A percentile compares a stretch with the other conserved stretches of the same genome.
These are phyloP conservation scores for Hydraecia micacea DNA, from an alignment of 2,888 invertebrate species.

Conservation along the genomic window DNA sequence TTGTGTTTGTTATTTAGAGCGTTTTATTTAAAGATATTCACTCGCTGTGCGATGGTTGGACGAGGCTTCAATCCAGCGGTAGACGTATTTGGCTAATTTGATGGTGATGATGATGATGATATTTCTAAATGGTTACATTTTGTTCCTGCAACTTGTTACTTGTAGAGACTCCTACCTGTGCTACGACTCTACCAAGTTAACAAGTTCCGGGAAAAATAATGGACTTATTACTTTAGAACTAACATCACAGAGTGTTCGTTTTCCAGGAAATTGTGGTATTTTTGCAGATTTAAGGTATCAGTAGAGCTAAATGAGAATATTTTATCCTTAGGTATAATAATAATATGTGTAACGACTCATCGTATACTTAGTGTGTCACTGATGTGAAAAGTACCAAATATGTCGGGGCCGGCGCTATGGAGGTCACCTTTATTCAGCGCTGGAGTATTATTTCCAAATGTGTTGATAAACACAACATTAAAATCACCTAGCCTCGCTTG, in stretches of 20 bases:
- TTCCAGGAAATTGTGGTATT: neutral
- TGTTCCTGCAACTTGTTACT: neutral
- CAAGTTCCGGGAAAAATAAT: neutral
- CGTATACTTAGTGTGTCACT: neutral
- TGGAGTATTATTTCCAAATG: neutral
- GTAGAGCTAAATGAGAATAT: neutral
- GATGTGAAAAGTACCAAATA: neutral
- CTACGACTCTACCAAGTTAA: neutral
- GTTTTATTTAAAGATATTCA: constrained; percentile 19
- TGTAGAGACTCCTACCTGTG: neutral
- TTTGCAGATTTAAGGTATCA: neutral
- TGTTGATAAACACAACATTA: constrained; percentile 1
- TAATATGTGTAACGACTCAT: neutral
- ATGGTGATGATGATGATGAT: neutral
- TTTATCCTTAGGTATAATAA: neutral
- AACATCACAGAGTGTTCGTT: too few relatives aligned
- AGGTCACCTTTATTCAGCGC: neutral
- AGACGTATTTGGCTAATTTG: neutral
- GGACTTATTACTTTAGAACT: neutral
- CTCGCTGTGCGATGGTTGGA: neutral
- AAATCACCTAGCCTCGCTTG: neutral
- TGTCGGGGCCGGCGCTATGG: neutral
- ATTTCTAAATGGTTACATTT: neutral
- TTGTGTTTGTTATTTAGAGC: constrained; percentile 42
- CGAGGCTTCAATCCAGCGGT: neutral